Evolutionary conservation across 2,113 vertebrate genomes (phyloP), one percentile per base, ranked within the genome.

Genomic region (Antidorcas marsupialis): DNA sequence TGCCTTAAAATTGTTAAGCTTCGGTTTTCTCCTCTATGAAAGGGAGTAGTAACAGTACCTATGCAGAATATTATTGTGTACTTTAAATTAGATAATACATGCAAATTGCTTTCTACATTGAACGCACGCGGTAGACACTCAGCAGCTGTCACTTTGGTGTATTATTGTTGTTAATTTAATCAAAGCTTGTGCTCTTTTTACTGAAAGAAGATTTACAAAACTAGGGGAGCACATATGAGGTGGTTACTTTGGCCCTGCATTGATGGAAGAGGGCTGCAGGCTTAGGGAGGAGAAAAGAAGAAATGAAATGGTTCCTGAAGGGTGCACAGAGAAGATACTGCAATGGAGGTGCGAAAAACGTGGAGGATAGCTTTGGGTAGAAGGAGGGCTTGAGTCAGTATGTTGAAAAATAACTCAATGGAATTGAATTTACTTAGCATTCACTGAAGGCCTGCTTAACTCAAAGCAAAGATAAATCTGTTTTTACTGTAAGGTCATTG

Each of bases 401-500:
- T 17, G 25, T 1, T 4, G 15, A 53, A 82, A 85, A 81, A n/a
- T 10, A 79, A 62, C 15, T 85, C 74, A 15, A 2, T 39, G 71
- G 55, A 45, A 27, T 27, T 11, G 21, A 82, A 45, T 86, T 93
- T 12, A 62, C 27, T 43, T 11, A 82, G 47, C 27, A 59, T 11
- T 23, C 67, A 33, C 47, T 19, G 16, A 60, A 53, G 27, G 7
- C 25, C 47, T 93, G 36, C 21, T n/a, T n/a, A 36, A 30, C 52
- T 95, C 23, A 36, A 88, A 62, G 55, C 30, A 94, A 94, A 84
- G 67, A 33, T 60, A 53, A 87, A 27, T 9, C 30, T 11, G 19
- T 43, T 10, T 10, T 64, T 53, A 15, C 1, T 14, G 33, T 39
- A 45, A 83, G 78, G 36, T 64, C 33, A 21, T n/a, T 67, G 21